These are phyloP conservation scores for Chelidonichthys spinosus DNA, from an alignment of 2,797 vertebrate species.

Conservation along the genomic window DNA sequence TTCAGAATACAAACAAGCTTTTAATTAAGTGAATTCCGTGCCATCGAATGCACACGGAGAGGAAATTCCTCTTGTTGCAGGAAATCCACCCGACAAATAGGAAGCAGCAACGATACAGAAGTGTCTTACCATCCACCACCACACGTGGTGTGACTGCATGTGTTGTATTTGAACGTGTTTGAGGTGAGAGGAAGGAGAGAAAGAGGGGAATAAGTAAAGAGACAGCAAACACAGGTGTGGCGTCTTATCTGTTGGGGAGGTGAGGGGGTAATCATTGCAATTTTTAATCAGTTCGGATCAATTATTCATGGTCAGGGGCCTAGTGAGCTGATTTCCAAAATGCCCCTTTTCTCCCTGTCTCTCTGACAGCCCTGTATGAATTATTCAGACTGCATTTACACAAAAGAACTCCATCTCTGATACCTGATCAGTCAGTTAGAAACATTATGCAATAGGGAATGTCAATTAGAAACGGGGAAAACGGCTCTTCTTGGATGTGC, in stretches of 20 bases:
- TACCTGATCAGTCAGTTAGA: conserved; percentile 86
- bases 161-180: conserved; percentile 58
- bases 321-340: conserved; percentile 84
- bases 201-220: conserved; percentile 72
- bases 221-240: conserved; percentile 86
- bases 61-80: conserved; percentile 10
- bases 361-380: conserved; percentile 84
- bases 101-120: conserved; percentile 10
- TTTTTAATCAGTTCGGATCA: conserved; percentile 90
- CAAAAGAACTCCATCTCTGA: conserved; percentile 86
- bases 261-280: conserved; percentile 86
- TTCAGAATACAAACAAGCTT: conserved; percentile 44
- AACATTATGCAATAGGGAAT: conserved; percentile 85
- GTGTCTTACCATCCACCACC: conserved; percentile 16
- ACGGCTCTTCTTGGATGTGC: conserved; percentile 59
- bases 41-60: conserved; percentile 15
- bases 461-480: conserved; percentile 81
- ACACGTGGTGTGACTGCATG: conserved; percentile 28
- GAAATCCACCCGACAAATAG: conserved; percentile 23
- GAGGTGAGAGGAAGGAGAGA: conserved; percentile 51
- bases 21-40: conserved; percentile 32
- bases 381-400: conserved; percentile 87
- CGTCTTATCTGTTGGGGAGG: conserved; percentile 81
- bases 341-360: conserved; percentile 69
- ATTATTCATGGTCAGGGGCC: conserved; percentile 89